A percentile compares a stretch with the other conserved stretches of the same genome.
Conservation (phyloP, 2,888 invertebrate genomes). For the Cephus spinipes region DNA sequence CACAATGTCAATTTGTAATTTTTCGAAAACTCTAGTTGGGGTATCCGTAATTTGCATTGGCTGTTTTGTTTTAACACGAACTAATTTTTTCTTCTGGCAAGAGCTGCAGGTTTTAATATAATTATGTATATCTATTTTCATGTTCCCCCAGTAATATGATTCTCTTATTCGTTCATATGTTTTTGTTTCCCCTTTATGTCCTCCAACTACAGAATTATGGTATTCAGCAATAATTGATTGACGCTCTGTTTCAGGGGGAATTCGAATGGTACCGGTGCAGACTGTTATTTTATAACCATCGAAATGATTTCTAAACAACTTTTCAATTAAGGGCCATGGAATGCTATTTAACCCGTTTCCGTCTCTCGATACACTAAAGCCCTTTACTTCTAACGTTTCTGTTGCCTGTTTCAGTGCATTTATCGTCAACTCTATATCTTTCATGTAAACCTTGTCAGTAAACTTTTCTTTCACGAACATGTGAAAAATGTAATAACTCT, state of each 20-base stretch:
- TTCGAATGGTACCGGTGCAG: slow-evolving; percentile 8
- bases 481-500: too few relatives aligned
- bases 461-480: too few relatives aligned
- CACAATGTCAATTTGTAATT: slow-evolving; percentile 35
- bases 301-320: too few relatives aligned
- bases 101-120: slow-evolving; percentile 16
- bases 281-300: slow-evolving; percentile 8
- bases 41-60: slow-evolving; percentile 31
- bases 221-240: slow-evolving; percentile 19
- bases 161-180: slow-evolving; percentile 25
- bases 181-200: slow-evolving; percentile 29
- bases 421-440: too few relatives aligned
- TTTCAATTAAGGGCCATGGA: too few relatives aligned
- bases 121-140: too few relatives aligned
- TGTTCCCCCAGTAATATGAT: slow-evolving; percentile 30
- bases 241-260: slow-evolving; percentile 10
- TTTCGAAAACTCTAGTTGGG: slow-evolving; percentile 25
- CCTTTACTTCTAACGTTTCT: too few relatives aligned
- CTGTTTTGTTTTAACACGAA: slow-evolving; percentile 18
- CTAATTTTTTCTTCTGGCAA: slow-evolving; percentile 36
- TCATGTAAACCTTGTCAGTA: too few relatives aligned
- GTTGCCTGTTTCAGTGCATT: too few relatives aligned
- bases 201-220: slow-evolving; percentile 19
- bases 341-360: too few relatives aligned
- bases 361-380: too few relatives aligned